phyloP scores from a whole-genome alignment of 2,113 vertebrate genomes.

The Prinia subflava region DNA sequence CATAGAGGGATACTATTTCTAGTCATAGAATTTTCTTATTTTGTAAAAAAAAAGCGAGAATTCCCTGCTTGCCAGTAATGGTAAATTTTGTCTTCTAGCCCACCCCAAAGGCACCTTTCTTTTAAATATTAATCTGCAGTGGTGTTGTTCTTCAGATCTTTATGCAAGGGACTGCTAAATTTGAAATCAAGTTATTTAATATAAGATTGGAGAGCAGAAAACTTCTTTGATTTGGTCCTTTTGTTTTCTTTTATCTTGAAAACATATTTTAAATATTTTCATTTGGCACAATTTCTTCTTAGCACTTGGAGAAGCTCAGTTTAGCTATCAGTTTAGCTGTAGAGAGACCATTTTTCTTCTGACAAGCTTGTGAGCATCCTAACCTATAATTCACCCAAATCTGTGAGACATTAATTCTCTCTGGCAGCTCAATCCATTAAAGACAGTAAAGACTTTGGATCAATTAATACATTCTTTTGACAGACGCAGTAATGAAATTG shows the following conservation, averaged over 20 bases:
- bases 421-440: constrained; percentile 59
- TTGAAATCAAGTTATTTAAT: neutral
- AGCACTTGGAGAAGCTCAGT: neutral
- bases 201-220: neutral
- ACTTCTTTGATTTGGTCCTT: neutral
- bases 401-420: constrained; percentile 50
- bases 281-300: neutral
- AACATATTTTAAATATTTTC: neutral
- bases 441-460: constrained; percentile 51
- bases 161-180: neutral
- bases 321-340: neutral
- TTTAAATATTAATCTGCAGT: neutral
- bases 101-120: neutral
- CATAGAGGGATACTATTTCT: neutral
- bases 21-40: neutral
- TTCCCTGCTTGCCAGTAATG: neutral
- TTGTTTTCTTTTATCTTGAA: neutral
- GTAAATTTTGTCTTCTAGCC: neutral
- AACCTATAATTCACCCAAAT: constrained; percentile 58
- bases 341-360: constrained; percentile 36
- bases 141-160: neutral
- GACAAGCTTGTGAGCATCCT: constrained; percentile 15
- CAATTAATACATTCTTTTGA: constrained; percentile 62
- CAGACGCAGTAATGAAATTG: constrained; percentile 40
- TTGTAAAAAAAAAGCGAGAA: neutral